A percentile compares a stretch with the other conserved stretches of the same genome.
These are phyloP conservation scores for Noctilio leporinus DNA, from an alignment of 2,113 vertebrate genomes.

Conservation along the genomic window DNA sequence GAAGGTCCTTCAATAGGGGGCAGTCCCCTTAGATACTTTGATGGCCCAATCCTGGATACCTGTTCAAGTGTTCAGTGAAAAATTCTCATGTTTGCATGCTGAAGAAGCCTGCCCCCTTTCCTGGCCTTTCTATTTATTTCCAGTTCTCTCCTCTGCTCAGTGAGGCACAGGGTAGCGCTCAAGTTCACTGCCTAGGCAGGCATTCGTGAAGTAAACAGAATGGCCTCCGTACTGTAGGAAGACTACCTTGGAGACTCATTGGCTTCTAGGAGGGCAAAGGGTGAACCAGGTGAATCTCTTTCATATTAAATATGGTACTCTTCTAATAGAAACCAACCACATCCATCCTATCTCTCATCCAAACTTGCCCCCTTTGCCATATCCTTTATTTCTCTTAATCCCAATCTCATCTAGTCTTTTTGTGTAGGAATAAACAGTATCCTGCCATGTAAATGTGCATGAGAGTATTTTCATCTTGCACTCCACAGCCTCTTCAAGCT, in stretches of 20 bases:
- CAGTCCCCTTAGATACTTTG: neutral
- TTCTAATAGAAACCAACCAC: neutral
- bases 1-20: neutral
- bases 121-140: neutral
- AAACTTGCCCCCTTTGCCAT: neutral
- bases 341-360: neutral
- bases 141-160: neutral
- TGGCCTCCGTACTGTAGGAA: neutral
- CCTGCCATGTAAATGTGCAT: neutral
- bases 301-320: neutral
- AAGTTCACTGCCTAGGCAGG: neutral
- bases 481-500: neutral
- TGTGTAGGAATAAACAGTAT: neutral
- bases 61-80: neutral
- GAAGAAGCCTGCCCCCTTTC: neutral
- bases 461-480: neutral
- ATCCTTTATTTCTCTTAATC: neutral
- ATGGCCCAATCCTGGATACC: neutral
- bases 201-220: neutral
- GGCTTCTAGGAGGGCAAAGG: neutral
- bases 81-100: neutral
- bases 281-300: neutral
- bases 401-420: neutral
- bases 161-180: neutral
- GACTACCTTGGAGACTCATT: neutral